phyloP scores from a whole-genome alignment of 2,888 invertebrate genomes.

The Thecophora atra region DNA sequence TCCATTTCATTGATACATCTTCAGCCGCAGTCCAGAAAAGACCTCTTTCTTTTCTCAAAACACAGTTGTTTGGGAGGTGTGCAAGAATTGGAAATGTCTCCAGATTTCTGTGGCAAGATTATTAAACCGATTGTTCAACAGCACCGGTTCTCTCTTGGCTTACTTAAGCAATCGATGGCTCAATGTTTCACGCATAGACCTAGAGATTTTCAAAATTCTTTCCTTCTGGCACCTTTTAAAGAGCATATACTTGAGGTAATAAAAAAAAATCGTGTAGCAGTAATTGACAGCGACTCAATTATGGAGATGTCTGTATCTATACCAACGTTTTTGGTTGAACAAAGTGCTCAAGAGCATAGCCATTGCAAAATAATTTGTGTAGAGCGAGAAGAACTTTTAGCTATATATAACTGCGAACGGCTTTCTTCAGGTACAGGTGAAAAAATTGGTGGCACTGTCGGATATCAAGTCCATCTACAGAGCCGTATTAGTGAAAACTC shows the following conservation, averaged over 20 bases:
- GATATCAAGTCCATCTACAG: constrained; percentile 61
- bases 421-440: constrained; percentile 76
- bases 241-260: constrained; percentile 40
- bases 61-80: constrained; percentile 39
- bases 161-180: constrained; percentile 47
- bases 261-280: constrained; percentile 74
- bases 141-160: constrained; percentile 47
- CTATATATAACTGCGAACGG: constrained; percentile 86
- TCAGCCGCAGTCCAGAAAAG: constrained; percentile 39
- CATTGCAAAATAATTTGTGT: constrained; percentile 89
- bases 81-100: constrained; percentile 38
- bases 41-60: constrained; percentile 43
- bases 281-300: constrained; percentile 89
- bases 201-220: constrained; percentile 34
- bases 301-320: constrained; percentile 93
- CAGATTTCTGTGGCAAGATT: constrained; percentile 37
- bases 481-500: constrained; percentile 52
- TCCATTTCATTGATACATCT: constrained; percentile 37
- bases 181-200: constrained; percentile 40
- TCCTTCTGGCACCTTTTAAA: constrained; percentile 39
- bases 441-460: constrained; percentile 76
- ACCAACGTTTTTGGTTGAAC: constrained; percentile 89
- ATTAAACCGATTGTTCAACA: constrained; percentile 44
- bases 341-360: constrained; percentile 71
- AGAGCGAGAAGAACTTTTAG: constrained; percentile 88